phyloP scores from a whole-genome alignment of 2,113 vertebrate species.

The Sinocyclocheilus maitianheensis region DNA sequence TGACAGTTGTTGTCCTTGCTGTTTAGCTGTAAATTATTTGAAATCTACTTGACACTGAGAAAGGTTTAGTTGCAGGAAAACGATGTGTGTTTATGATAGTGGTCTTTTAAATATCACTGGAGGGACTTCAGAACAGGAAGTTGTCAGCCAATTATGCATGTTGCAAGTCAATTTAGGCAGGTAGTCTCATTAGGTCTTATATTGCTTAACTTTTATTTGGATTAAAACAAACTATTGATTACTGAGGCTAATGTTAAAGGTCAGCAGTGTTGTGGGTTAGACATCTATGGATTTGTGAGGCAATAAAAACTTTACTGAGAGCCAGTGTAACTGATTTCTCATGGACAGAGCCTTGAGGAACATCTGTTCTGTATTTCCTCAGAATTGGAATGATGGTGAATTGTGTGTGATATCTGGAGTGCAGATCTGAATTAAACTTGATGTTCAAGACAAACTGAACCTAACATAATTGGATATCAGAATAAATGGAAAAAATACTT shows the following conservation, averaged over 20 bases:
- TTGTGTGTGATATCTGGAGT: conserved; percentile 15
- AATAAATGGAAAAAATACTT: not conserved
- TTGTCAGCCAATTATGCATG: not conserved
- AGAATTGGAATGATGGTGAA: not conserved
- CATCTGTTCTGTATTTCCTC: conserved; percentile 29
- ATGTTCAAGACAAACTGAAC: not conserved
- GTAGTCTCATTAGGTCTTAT: not conserved
- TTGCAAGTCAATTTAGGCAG: not conserved
- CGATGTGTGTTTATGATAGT: not conserved
- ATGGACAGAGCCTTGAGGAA: conserved; percentile 22
- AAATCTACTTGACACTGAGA: not conserved
- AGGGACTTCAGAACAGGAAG: not conserved
- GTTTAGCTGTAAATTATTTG: not conserved
- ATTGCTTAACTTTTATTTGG: not conserved
- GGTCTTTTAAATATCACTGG: not conserved
- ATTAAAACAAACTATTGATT: not conserved
- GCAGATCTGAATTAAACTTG: not conserved
- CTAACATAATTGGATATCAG: not conserved
- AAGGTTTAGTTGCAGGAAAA: not conserved
- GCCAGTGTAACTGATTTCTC: conserved; percentile 6
- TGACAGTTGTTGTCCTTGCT: not conserved
- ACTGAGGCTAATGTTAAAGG: conserved; percentile 1
- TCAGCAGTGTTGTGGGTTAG: not conserved
- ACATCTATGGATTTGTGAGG: conserved; percentile 1
- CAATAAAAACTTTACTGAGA: not conserved